phyloP scores from a whole-genome alignment of 2,113 vertebrate genomes.

The Amazona vittata region DNA sequence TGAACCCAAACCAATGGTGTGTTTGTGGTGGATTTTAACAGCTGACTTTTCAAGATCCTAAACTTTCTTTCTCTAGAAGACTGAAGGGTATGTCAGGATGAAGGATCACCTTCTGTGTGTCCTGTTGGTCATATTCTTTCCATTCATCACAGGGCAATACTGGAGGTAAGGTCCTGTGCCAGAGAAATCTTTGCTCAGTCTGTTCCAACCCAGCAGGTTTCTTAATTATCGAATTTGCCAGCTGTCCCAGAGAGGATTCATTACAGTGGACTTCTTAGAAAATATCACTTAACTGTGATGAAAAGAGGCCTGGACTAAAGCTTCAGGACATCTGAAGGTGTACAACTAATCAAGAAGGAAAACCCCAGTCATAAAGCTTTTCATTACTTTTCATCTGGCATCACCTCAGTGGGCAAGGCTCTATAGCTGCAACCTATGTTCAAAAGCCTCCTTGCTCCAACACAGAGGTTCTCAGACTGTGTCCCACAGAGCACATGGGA shows the following conservation, averaged over 20 bases:
- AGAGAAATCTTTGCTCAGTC: not conserved
- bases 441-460: not conserved
- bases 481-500: not conserved
- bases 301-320: not conserved
- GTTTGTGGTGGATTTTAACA: not conserved
- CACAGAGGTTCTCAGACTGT: not conserved
- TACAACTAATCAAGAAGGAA: not conserved
- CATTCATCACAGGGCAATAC: not conserved
- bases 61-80: not conserved
- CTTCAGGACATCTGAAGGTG: not conserved
- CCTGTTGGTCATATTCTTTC: not conserved
- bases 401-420: not conserved
- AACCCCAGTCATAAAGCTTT: not conserved
- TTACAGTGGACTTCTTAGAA: not conserved
- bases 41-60: fast-evolving
- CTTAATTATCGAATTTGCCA: not conserved
- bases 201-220: not conserved
- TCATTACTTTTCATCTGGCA: not conserved
- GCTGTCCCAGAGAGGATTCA: not conserved
- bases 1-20: not conserved
- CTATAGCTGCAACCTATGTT: not conserved
- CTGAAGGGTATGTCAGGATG: not conserved
- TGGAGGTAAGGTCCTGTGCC: not conserved
- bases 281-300: not conserved
- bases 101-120: not conserved